Percentiles rank a stretch among this genome's conserved stretches.
phyloP scores from a whole-genome alignment of 1,140 invertebrate species.

The Hormaphis cornu region DNA sequence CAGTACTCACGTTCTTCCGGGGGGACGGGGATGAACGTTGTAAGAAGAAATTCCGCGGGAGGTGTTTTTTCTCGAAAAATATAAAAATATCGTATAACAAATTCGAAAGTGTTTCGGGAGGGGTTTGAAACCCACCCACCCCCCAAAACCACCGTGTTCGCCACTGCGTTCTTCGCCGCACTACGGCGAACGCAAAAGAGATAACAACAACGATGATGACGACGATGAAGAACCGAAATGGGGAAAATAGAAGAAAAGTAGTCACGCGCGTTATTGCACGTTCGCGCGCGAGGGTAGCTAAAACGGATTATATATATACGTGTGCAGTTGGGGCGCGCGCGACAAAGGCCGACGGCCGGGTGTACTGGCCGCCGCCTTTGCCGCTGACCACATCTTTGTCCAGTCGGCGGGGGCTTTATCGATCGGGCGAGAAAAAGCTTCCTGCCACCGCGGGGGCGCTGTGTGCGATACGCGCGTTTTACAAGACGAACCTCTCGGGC shows the following conservation, averaged over 20 bases:
- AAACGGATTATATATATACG: conserved; percentile 33
- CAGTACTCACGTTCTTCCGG: too few relatives aligned
- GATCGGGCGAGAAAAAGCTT: conserved; percentile 22
- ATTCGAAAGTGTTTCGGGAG: too few relatives aligned
- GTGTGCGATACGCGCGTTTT: conserved; percentile 9
- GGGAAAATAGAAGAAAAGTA: not conserved
- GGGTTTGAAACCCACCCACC: too few relatives aligned
- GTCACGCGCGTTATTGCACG: conserved; percentile 16
- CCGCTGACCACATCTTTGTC: conserved; percentile 31
- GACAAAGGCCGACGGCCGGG: conserved; percentile 30
- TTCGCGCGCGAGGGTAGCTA: not conserved
- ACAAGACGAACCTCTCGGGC: conserved; percentile 29
- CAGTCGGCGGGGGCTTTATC: conserved; percentile 30
- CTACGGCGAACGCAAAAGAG: too few relatives aligned
- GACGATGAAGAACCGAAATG: too few relatives aligned
- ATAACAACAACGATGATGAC: too few relatives aligned
- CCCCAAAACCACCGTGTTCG: too few relatives aligned
- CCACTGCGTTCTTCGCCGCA: too few relatives aligned
- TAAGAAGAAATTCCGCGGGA: too few relatives aligned
- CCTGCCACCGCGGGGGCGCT: not conserved
- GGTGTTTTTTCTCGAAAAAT: too few relatives aligned
- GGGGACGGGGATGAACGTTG: too few relatives aligned
- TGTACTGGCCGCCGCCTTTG: not conserved
- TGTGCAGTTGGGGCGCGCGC: conserved; percentile 25
- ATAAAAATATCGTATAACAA: too few relatives aligned